These are phyloP conservation scores for Neuroscelio doddi DNA, from an alignment of 2,888 invertebrate species.

Conservation along the genomic window DNA sequence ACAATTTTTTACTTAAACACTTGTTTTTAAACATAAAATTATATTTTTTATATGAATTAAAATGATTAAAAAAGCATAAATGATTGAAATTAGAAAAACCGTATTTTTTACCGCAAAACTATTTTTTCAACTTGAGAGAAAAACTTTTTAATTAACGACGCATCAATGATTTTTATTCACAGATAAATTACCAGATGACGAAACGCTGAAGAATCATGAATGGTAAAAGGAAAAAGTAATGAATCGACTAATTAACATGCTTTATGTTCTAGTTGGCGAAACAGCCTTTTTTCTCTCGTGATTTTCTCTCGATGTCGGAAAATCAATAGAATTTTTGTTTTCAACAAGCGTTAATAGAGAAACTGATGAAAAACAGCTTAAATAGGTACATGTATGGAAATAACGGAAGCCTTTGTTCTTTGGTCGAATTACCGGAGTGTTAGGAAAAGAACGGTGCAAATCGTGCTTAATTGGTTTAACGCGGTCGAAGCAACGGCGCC, in stretches of 20 bases:
- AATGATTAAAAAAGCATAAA: too few relatives aligned
- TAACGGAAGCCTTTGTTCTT: conserved; percentile 9
- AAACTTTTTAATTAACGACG: not conserved
- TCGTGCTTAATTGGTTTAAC: conserved; percentile 39
- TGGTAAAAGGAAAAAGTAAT: not conserved
- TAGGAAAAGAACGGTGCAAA: conserved; percentile 48
- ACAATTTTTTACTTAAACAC: too few relatives aligned
- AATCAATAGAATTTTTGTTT: not conserved
- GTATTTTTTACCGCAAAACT: too few relatives aligned
- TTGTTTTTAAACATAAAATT: too few relatives aligned
- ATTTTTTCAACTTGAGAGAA: not conserved
- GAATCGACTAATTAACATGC: not conserved
- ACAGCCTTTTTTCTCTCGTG: not conserved
- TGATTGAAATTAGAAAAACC: too few relatives aligned
- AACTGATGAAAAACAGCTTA: conserved; percentile 6
- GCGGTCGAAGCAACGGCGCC: conserved; percentile 32
- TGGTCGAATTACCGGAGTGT: conserved; percentile 50
- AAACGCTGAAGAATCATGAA: not conserved
- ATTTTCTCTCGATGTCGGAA: conserved; percentile 1
- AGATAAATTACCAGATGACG: not conserved
- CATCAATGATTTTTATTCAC: not conserved
- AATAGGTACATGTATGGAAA: conserved; percentile 11
- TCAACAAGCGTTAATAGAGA: too few relatives aligned
- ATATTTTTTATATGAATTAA: too few relatives aligned
- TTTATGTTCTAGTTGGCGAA: not conserved